phyloP scores from a whole-genome alignment of 2,888 invertebrate genomes.

The Drosophila falleni region DNA sequence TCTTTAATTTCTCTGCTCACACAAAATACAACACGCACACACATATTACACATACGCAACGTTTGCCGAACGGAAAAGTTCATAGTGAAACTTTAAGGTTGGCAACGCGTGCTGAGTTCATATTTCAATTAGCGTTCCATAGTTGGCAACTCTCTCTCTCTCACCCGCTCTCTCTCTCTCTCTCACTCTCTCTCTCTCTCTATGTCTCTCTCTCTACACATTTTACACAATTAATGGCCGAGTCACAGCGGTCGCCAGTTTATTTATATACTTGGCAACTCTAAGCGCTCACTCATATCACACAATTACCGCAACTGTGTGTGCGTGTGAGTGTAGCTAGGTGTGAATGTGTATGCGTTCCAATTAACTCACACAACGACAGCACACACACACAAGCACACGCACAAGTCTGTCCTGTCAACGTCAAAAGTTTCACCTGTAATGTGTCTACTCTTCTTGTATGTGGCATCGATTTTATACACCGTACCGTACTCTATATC shows the following conservation, averaged over 20 bases:
- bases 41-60: slow-evolving; percentile 55
- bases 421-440: slow-evolving; percentile 72
- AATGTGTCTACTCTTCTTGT: slow-evolving; percentile 25
- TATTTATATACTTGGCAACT: slow-evolving; percentile 60
- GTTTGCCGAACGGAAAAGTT: slow-evolving; percentile 23
- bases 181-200: too few species aligned
- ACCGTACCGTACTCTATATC: slow-evolving; percentile 84
- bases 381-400: background rate
- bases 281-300: slow-evolving; percentile 58
- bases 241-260: slow-evolving; percentile 34
- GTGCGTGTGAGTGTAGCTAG: slow-evolving; percentile 8
- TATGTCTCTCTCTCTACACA: too few species aligned
- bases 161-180: too few species aligned
- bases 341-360: slow-evolving; percentile 53
- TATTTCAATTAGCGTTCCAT: slow-evolving; percentile 64
- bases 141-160: slow-evolving; percentile 36
- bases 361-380: slow-evolving; percentile 68
- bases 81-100: slow-evolving; percentile 50
- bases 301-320: slow-evolving; percentile 2
- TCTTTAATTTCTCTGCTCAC: slow-evolving; percentile 38
- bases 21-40: slow-evolving; percentile 18
- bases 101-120: slow-evolving; percentile 41
- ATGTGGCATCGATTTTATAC: slow-evolving; percentile 79
- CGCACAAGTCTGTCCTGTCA: slow-evolving; percentile 50
- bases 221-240: slow-evolving; percentile 61